Conservation (phyloP, 2,797 vertebrate genomes). For the Sebastes alutus region DNA sequence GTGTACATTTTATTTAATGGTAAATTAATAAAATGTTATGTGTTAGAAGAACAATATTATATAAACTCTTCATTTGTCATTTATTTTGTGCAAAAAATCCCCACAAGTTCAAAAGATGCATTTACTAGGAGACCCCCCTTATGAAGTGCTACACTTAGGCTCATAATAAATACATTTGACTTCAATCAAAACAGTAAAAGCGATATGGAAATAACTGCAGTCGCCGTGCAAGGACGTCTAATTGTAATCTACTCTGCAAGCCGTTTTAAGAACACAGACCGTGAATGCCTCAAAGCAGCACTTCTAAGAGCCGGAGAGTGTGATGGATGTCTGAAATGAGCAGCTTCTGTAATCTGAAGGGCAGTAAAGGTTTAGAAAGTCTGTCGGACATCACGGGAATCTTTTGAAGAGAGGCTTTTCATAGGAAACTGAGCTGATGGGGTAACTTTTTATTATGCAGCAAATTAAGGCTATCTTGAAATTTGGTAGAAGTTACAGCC, state of each 20-base stretch:
- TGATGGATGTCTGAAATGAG: constrained; percentile 46
- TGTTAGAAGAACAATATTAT: background rate
- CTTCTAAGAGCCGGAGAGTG: constrained; percentile 21
- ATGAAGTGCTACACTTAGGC: background rate
- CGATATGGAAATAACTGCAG: constrained; percentile 21
- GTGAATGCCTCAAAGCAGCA: constrained; percentile 26
- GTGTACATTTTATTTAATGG: background rate
- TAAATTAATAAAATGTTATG: background rate
- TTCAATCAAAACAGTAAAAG: constrained; percentile 48
- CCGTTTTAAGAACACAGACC: constrained; percentile 19
- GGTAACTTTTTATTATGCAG: constrained; percentile 41
- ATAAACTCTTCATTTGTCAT: background rate
- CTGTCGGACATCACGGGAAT: constrained; percentile 7
- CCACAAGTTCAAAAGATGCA: constrained; percentile 8
- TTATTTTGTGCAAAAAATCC: background rate
- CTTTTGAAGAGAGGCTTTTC: constrained; percentile 38
- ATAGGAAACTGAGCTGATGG: constrained; percentile 28
- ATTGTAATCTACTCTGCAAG: constrained; percentile 27
- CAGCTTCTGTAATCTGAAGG: constrained; percentile 25
- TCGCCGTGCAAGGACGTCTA: constrained; percentile 26
- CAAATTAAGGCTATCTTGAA: constrained; percentile 33
- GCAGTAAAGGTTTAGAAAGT: constrained; percentile 43
- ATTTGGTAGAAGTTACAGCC: constrained; percentile 31
- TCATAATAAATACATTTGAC: constrained; percentile 50
- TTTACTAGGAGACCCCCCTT: constrained; percentile 1